These are phyloP conservation scores for Pseudomugil gertrudae DNA, from an alignment of 2,797 vertebrate species.

Conservation along the genomic window DNA sequence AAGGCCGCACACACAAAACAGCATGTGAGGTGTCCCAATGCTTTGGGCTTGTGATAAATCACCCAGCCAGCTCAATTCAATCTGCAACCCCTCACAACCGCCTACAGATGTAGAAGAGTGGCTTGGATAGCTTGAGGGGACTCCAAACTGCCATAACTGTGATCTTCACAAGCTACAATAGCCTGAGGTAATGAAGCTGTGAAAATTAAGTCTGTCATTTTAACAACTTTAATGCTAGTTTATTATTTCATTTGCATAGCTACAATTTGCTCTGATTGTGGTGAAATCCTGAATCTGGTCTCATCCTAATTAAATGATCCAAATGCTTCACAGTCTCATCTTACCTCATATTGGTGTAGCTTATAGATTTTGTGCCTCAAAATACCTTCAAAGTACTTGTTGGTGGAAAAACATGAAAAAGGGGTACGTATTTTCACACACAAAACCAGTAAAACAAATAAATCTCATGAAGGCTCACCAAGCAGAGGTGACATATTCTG, in stretches of 20 bases:
- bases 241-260: not conserved
- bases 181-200: slow-evolving; percentile 32
- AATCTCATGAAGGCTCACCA: slow-evolving; percentile 81
- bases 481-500: slow-evolving; percentile 96
- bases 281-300: slow-evolving; percentile 1
- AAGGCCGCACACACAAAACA: slow-evolving; percentile 34
- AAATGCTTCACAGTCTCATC: slow-evolving; percentile 1
- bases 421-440: not conserved
- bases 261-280: not conserved
- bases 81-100: slow-evolving; percentile 59
- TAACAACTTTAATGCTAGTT: not conserved
- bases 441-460: slow-evolving; percentile 6
- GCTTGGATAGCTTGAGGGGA: slow-evolving; percentile 40
- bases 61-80: slow-evolving; percentile 65
- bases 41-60: slow-evolving; percentile 70
- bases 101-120: slow-evolving; percentile 37
- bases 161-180: slow-evolving; percentile 42
- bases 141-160: slow-evolving; percentile 41
- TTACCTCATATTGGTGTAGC: slow-evolving; percentile 11
- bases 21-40: slow-evolving; percentile 42
- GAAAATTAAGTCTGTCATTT: slow-evolving; percentile 33
- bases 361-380: slow-evolving; percentile 23
- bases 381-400: not conserved
- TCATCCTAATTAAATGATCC: slow-evolving; percentile 1
- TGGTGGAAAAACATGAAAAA: not conserved